Conservation (phyloP, 2,113 vertebrate genomes). For the Lepisosteus osseus region DNA sequence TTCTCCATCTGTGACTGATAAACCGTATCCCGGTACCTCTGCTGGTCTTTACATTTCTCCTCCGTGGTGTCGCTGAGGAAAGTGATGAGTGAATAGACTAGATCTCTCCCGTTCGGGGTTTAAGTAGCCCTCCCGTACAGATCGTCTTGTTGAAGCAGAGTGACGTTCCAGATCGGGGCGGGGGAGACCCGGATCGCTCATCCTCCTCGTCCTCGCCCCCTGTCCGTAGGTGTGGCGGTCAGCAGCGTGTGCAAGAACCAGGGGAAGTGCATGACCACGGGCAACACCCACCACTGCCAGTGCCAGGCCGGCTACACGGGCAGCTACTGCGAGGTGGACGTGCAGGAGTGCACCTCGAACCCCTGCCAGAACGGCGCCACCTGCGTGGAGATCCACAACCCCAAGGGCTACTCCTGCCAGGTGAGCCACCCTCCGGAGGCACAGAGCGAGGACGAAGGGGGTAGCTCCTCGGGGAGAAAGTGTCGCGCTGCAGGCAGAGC, state of each 20-base stretch:
- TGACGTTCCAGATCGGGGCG: no score
- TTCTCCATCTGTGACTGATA: no score
- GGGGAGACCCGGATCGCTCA: no score
- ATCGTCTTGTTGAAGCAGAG: no score
- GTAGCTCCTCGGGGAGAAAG: no score
- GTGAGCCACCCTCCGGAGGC: slow-evolving; percentile 38
- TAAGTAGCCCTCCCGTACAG: no score
- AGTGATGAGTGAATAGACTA: no score
- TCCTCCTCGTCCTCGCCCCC: background rate
- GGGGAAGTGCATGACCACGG: slow-evolving; percentile 69
- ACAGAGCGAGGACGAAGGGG: background rate
- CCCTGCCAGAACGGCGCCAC: slow-evolving; percentile 75
- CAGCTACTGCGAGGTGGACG: slow-evolving; percentile 82
- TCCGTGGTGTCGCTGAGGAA: no score
- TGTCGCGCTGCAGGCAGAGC: no score
- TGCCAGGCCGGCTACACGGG: slow-evolving; percentile 83
- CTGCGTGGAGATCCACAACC: slow-evolving; percentile 53
- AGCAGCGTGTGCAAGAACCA: slow-evolving; percentile 78
- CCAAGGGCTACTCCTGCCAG: slow-evolving; percentile 71
- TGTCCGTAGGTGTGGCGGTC: slow-evolving; percentile 55
- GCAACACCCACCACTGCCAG: slow-evolving; percentile 74
- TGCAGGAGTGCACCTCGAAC: slow-evolving; percentile 77
- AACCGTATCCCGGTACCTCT: no score
- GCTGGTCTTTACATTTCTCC: no score
- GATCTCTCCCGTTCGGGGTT: no score